Evolutionary conservation across 2,113 vertebrate genomes (phyloP).

Genomic region (Caracal caracal): DNA sequence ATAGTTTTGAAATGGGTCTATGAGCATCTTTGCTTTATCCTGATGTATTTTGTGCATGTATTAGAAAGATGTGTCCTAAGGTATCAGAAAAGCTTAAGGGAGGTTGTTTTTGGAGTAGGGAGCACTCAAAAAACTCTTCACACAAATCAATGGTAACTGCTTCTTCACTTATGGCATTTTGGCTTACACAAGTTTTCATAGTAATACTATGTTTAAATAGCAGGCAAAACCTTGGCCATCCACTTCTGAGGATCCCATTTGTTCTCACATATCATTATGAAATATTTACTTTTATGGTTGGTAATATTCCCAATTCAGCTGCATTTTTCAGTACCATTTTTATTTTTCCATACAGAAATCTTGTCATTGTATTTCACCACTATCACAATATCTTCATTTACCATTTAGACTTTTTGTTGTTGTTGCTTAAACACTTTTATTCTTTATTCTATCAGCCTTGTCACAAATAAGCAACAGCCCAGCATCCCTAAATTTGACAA

Average conservation of each 20-base stretch:
- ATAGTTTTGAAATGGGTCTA: neutral
- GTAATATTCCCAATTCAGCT: neutral
- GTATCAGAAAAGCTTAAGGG: neutral
- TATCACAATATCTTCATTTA: neutral
- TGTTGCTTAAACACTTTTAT: neutral
- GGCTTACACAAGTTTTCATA: neutral
- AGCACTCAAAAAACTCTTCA: neutral
- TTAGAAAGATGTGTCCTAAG: neutral
- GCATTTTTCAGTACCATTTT: neutral
- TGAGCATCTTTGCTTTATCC: neutral
- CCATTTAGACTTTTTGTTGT: neutral
- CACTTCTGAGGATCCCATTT: neutral
- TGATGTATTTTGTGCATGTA: neutral
- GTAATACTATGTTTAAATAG: neutral
- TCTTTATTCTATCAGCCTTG: neutral
- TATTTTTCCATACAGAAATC: neutral
- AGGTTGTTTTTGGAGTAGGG: neutral
- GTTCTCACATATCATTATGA: neutral
- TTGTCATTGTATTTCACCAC: neutral
- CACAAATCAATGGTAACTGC: neutral
- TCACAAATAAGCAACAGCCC: neutral
- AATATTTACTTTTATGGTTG: neutral
- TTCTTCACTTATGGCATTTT: neutral
- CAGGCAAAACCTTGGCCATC: neutral
- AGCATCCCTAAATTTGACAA: neutral